Percentiles rank a stretch among this genome's conserved stretches.
These are phyloP conservation scores for Aldrovandia affinis DNA, from an alignment of 2,797 vertebrate genomes.

Conservation along the genomic window DNA sequence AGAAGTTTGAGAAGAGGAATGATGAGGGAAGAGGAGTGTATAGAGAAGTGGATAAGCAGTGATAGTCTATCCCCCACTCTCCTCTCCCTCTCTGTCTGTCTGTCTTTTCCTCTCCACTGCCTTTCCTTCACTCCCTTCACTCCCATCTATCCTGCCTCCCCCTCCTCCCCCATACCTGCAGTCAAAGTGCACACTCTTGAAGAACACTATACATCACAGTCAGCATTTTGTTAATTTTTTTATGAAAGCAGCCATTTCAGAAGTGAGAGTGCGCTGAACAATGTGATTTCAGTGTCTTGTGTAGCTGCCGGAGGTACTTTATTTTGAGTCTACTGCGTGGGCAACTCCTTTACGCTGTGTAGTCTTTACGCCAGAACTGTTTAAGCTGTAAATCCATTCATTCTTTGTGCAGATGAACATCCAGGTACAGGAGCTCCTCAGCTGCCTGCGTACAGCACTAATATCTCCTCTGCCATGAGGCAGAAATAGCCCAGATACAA, in stretches of 20 bases:
- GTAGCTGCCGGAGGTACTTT: not conserved
- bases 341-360: slow-evolving; percentile 4
- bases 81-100: too few species aligned
- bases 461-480: not conserved
- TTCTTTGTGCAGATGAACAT: not conserved
- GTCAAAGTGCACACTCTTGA: not conserved
- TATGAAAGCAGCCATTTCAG: not conserved
- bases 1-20: too few species aligned
- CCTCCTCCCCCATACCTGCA: too few species aligned
- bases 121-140: too few species aligned
- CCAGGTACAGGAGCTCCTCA: not conserved
- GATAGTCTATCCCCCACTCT: too few species aligned
- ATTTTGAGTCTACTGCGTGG: not conserved
- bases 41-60: too few species aligned
- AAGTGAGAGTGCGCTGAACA: not conserved
- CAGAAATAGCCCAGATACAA: not conserved
- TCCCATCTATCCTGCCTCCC: too few species aligned
- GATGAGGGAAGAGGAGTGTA: too few species aligned
- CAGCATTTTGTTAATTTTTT: not conserved
- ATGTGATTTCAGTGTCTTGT: not conserved
- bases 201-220: not conserved
- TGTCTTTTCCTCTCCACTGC: too few species aligned
- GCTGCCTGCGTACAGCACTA: not conserved
- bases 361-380: not conserved
- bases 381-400: not conserved